Evolutionary conservation across 2,113 vertebrate genomes (phyloP).

Genomic region (Candoia aspera): DNA sequence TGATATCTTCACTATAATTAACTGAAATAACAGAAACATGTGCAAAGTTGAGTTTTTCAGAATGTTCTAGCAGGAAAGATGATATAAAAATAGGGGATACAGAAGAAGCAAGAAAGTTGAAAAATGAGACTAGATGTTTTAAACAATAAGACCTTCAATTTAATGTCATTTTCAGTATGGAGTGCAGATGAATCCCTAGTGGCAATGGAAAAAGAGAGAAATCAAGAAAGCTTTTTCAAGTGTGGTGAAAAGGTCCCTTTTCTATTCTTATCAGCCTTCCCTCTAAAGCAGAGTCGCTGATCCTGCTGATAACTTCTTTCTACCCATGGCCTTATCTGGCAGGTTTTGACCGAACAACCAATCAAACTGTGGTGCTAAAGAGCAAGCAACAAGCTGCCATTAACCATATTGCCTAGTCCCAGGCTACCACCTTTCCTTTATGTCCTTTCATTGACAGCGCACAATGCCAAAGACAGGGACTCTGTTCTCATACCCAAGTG

Average conservation of each 20-base stretch:
- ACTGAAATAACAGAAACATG: not conserved
- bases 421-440: conserved; percentile 2
- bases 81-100: not conserved
- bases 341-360: not conserved
- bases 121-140: not conserved
- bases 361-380: not conserved
- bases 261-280: not conserved
- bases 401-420: not conserved
- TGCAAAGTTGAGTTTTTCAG: not conserved
- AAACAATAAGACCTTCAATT: not conserved
- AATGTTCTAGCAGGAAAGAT: not conserved
- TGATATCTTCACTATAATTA: not conserved
- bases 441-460: rapidly evolving
- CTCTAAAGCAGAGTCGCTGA: not conserved
- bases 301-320: not conserved
- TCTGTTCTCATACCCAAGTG: not conserved
- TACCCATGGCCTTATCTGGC: not conserved
- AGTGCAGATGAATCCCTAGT: not conserved
- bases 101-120: not conserved
- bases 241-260: not conserved
- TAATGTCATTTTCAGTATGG: not conserved
- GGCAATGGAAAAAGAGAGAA: not conserved
- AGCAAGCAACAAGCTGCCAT: not conserved
- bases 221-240: not conserved
- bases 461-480: not conserved